These are phyloP conservation scores for Neolamprologus cancellatus DNA, from an alignment of 2,113 vertebrate genomes.

Conservation along the genomic window DNA sequence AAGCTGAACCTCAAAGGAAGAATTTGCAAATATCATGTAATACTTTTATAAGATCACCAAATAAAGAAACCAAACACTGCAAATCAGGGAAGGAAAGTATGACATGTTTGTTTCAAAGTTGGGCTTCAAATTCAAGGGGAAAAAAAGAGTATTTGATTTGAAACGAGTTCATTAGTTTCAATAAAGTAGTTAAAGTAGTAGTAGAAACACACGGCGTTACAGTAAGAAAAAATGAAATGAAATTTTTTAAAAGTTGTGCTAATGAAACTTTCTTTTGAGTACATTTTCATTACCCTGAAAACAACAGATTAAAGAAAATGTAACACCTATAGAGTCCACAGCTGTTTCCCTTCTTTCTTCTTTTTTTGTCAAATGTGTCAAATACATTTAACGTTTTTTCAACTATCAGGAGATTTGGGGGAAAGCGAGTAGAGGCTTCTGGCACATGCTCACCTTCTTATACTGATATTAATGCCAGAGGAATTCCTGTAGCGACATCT, in stretches of 20 bases:
- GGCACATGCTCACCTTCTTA: not conserved
- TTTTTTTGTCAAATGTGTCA: not conserved
- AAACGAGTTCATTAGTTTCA: not conserved
- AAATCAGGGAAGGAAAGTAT: not conserved
- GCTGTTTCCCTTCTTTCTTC: accelerated
- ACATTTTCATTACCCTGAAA: not conserved
- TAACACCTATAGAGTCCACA: not conserved
- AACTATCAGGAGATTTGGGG: not conserved
- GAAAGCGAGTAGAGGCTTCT: not conserved
- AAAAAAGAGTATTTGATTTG: not conserved
- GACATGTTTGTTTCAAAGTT: not conserved
- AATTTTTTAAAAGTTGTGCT: accelerated
- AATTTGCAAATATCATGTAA: not conserved
- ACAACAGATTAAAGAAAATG: not conserved
- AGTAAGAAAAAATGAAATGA: not conserved
- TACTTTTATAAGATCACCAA: not conserved
- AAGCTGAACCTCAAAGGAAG: not conserved
- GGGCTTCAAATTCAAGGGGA: not conserved
- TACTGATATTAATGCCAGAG: not conserved
- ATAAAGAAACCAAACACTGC: not conserved
- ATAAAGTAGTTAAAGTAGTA: not conserved
- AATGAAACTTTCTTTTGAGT: not conserved
- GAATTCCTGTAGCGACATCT: not conserved
- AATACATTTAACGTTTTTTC: not conserved
- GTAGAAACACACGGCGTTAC: not conserved